Base-by-base conservation (phyloP, 1,140 invertebrate species). In the Eufriesea mexicana region DNA sequence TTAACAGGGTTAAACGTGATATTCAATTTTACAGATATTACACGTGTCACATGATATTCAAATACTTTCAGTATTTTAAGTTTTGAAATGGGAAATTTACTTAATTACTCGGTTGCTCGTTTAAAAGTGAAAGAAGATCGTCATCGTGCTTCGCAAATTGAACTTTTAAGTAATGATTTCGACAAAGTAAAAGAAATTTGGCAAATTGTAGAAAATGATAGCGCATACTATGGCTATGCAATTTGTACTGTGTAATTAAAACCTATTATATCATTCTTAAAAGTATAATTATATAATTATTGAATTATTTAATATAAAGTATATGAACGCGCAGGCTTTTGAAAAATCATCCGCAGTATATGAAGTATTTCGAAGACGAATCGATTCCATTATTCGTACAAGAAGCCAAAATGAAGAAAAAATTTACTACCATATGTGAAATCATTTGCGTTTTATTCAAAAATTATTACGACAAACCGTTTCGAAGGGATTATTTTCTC, bases 351-450 rank as follows among this genome's bases (percentile, higher is more conserved):
- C 78, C 78, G 16, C 20, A 72, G 51, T 79, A 79, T 20, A 5
- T 28, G 16, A 79, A 72, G 23, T 72, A 79, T 10, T 79, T 72
- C 10, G 67, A 61, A 35, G 54, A 79, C 12, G 55, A 51, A 12
- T 18, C 20, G 16, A 51, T 79, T 20, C 78, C 67, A 5, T 16
- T 51, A 12, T 79, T 79, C 16, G 23, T 79, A 4, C 78, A 51
- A 25, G 82, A 86, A 28, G 71, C 84, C 5, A 81, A 70, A 74
- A 55, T 88, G 35, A 84, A 84, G n/a, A 79, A 79, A 23, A 82
- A 86, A 45, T 86, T 86, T 51, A 62, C 62, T 0, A 54, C 28
- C 23, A 71, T 84, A 28, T 88, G 68, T 2, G 57, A 79, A 23
- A 79, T 57, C 5, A 35, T 84, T 0, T 66, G 61, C 23, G 35